Evolutionary conservation across 1,140 invertebrate species (phyloP).

Genomic region (Zaprionus taronus): DNA sequence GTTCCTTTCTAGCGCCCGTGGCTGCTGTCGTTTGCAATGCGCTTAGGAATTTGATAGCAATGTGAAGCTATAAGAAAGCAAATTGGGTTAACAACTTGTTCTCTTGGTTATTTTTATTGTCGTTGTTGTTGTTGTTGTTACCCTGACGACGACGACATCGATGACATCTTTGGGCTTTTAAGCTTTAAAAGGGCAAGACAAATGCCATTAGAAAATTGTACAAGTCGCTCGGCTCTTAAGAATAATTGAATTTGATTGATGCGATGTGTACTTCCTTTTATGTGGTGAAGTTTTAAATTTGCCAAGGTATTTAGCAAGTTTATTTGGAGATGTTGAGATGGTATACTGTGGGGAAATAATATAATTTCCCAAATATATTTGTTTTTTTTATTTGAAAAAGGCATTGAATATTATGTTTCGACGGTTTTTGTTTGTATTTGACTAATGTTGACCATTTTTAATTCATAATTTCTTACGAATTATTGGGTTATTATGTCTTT

Average conservation of each 20-base stretch:
- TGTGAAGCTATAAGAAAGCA: conserved; percentile 52
- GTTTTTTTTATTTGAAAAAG: background rate
- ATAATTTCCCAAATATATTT: background rate
- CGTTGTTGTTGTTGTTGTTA: background rate
- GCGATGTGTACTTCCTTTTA: background rate
- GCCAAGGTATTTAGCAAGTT: background rate
- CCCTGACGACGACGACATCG: background rate
- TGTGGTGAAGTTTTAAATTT: background rate
- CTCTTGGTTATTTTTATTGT: conserved; percentile 7
- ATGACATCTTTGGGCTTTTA: conserved; percentile 20
- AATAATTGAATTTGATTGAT: conserved; percentile 34
- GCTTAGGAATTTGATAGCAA: conserved; percentile 61
- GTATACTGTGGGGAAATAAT: no score
- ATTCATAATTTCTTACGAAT: background rate
- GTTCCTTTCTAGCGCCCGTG: background rate
- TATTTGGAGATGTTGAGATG: background rate
- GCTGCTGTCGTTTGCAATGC: conserved; percentile 32
- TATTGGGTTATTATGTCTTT: no score
- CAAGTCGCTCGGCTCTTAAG: conserved; percentile 26
- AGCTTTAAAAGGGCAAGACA: conserved; percentile 27
- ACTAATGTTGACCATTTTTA: no score
- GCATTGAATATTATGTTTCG: no score
- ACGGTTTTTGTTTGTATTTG: no score
- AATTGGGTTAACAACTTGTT: conserved; percentile 68
- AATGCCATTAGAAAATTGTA: conserved; percentile 44